Evolutionary conservation across 2,888 invertebrate genomes (phyloP), one percentile per base, ranked within the genome.

Genomic region (Acanthopleura granulata): DNA sequence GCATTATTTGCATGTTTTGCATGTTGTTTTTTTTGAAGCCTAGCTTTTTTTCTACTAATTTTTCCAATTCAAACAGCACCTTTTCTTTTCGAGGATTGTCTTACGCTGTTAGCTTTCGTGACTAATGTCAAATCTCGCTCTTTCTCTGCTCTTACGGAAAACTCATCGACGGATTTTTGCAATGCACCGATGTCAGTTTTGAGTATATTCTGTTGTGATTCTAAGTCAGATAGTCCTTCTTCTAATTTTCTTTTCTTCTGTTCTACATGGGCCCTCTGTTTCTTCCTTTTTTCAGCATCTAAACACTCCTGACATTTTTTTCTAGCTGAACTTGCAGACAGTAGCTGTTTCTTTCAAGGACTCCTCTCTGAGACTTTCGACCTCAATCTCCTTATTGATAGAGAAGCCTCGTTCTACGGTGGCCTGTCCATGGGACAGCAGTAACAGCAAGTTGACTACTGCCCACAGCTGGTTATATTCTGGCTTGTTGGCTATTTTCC

Each of bases 361-460:
- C 62, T 62, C 30, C 25, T 78, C 61, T 29, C 61, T 27, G 49
- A 74, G 11, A 40, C 74, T 74, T 12, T 72, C 49, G 15, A 61
- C 61, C 22, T 51, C 61, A 1, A 73, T 66, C 30, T 72, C 57
- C 61, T 72, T 74, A 22, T 75, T 75, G 3, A 75, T 66, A 27
- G 74, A 74, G 25, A 74, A 74, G 16, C 74, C 74, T 3, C 74
- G 49, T n/a, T 75, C 77, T 6, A 75, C 77, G 50, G 49, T 72
- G n/a, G 75, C 75, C 72, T 77, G 75, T n/a, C 75, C 77, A 73
- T 75, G 77, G 14, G 73, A 75, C 49, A 75, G 62, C 14, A 75
- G 25, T n/a, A 72, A 27, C 27, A 77, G 49, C 16, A 66, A 18
- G 9, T 30, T 57, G 12, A 78, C 61, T 14, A 75, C 72, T 57